Percentiles rank a stretch among this genome's conserved stretches.
Evolutionary conservation across 2,797 vertebrate genomes (phyloP).

Genomic region (Choloepus didactylus): DNA sequence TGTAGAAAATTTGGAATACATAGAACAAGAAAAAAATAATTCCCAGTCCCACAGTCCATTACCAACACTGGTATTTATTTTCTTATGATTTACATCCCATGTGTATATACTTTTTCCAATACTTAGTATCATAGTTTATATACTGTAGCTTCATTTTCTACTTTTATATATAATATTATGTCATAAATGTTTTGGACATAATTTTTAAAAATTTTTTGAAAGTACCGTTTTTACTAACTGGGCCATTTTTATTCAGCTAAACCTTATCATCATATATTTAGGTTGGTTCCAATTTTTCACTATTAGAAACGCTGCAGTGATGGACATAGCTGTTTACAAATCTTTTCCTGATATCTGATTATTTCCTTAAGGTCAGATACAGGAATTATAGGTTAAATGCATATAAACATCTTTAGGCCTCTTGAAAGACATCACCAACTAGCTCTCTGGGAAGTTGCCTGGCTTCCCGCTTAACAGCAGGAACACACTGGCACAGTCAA

Average conservation of each 20-base stretch:
- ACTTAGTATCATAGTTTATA: neutral
- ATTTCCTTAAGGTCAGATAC: neutral
- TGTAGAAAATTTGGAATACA: constrained; percentile 18
- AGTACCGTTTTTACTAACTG: constrained; percentile 45
- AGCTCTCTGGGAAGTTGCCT: neutral
- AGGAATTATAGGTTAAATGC: neutral
- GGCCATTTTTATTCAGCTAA: constrained; percentile 14
- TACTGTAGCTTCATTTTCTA: constrained; percentile 38
- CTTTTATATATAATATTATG: neutral
- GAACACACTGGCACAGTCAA: neutral
- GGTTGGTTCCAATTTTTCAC: constrained; percentile 24
- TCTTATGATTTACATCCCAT: constrained; percentile 32
- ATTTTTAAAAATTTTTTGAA: neutral
- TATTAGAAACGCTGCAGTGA: constrained; percentile 33
- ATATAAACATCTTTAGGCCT: neutral
- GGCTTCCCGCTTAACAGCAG: too few species aligned
- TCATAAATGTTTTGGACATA: neutral
- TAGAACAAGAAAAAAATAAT: constrained; percentile 61
- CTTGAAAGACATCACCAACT: neutral
- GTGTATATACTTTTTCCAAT: neutral
- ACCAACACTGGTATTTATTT: constrained; percentile 59
- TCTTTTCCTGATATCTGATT: neutral
- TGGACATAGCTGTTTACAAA: neutral
- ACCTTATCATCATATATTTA: neutral
- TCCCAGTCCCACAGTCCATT: neutral